A percentile compares a stretch with the other conserved stretches of the same genome.
phyloP scores from a whole-genome alignment of 2,888 invertebrate genomes.

The Ischnus inquisitorius region DNA sequence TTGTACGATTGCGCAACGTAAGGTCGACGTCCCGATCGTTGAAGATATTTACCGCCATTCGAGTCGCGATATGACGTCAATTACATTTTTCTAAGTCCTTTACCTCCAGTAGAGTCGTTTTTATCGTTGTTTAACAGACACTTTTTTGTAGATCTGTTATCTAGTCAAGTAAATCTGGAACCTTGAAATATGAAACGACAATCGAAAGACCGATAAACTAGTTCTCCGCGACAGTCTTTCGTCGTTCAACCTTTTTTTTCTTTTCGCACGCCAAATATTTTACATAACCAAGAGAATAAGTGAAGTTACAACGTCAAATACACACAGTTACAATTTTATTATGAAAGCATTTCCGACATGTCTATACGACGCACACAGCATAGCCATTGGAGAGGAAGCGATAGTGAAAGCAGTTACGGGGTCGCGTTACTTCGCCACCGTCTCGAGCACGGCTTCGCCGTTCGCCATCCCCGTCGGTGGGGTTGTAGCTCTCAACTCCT shows the following conservation, averaged over 20 bases:
- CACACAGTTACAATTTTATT: conserved; percentile 34
- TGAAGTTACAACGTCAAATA: background rate
- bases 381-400: background rate
- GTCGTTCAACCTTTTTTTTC: background rate
- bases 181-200: background rate
- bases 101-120: background rate
- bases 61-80: background rate
- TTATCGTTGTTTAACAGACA: background rate
- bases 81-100: background rate
- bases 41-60: background rate
- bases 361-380: background rate
- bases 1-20: conserved; percentile 41
- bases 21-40: conserved; percentile 11
- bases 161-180: background rate
- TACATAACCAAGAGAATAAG: conserved; percentile 5
- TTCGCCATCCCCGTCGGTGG: conserved; percentile 50
- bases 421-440: conserved; percentile 34
- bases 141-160: background rate
- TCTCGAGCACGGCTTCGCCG: conserved; percentile 7
- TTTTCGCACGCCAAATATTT: conserved; percentile 8
- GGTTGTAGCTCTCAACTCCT: conserved; percentile 31
- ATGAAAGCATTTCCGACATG: background rate
- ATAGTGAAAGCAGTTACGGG: conserved; percentile 36
- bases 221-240: background rate
- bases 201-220: background rate